Conservation (phyloP, 2,797 vertebrate species). For the Acanthurus tractus region DNA sequence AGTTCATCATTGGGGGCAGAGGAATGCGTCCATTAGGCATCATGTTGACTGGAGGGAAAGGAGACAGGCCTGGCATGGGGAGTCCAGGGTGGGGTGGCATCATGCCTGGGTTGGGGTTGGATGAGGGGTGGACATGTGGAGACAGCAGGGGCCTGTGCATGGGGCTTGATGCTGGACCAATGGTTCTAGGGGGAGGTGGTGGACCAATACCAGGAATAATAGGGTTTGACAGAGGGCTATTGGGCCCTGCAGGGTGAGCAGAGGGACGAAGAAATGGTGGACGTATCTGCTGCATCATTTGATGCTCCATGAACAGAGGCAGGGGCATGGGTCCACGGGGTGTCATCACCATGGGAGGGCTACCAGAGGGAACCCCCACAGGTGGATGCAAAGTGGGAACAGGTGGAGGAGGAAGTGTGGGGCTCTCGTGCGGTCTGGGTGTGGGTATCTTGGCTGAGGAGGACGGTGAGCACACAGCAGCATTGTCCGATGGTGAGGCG, state of each 20-base stretch:
- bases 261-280: slow-evolving; percentile 93
- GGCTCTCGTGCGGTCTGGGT: slow-evolving; percentile 94
- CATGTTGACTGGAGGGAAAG: slow-evolving; percentile 94
- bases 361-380: slow-evolving; percentile 93
- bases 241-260: slow-evolving; percentile 91
- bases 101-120: slow-evolving; percentile 90
- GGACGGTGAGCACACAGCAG: slow-evolving; percentile 90
- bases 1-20: slow-evolving; percentile 96
- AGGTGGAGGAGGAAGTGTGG: slow-evolving; percentile 89
- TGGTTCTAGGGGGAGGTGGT: slow-evolving; percentile 86
- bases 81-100: slow-evolving; percentile 92
- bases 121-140: slow-evolving; percentile 92
- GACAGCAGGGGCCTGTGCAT: slow-evolving; percentile 96
- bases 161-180: slow-evolving; percentile 92
- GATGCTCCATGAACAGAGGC: slow-evolving; percentile 99
- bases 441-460: slow-evolving; percentile 94
- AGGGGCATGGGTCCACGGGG: slow-evolving; percentile 96
- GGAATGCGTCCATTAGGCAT: slow-evolving; percentile 96
- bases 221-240: slow-evolving; percentile 95
- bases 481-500: slow-evolving; percentile 92
- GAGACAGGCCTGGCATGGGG: slow-evolving; percentile 90
- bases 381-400: slow-evolving; percentile 90
- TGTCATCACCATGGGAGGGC: slow-evolving; percentile 99
- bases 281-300: slow-evolving; percentile 98
- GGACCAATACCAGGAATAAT: slow-evolving; percentile 96